Evolutionary conservation across 2,113 vertebrate species (phyloP).

Genomic region (Xerus inauris): DNA sequence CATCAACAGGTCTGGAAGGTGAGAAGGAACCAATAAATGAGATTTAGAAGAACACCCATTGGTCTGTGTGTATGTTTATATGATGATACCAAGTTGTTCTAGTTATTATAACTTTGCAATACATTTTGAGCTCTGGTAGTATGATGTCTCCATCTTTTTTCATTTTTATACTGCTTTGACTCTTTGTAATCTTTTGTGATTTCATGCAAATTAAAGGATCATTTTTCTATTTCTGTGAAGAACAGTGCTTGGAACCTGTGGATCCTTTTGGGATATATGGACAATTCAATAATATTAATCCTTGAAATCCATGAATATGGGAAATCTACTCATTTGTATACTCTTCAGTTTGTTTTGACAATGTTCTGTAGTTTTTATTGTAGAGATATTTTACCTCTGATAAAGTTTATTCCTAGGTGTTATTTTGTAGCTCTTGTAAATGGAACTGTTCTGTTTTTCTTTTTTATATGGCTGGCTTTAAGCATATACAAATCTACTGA

Average conservation of each 20-base stretch:
- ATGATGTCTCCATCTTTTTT: neutral
- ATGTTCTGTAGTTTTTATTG: neutral
- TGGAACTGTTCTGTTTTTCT: neutral
- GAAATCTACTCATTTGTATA: too few species aligned
- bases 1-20: neutral
- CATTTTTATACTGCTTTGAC: neutral
- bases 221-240: neutral
- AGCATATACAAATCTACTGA: neutral
- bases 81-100: neutral
- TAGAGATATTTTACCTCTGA: neutral
- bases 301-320: neutral
- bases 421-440: neutral
- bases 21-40: neutral
- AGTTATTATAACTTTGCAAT: neutral
- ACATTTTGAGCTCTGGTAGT: neutral
- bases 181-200: neutral
- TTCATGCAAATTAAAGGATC: neutral
- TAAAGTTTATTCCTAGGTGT: neutral
- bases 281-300: neutral
- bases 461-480: neutral
- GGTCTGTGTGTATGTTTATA: neutral
- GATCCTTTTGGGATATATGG: neutral
- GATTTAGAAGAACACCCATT: neutral
- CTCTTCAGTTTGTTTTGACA: neutral
- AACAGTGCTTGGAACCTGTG: neutral